phyloP scores from a whole-genome alignment of 2,888 invertebrate genomes.

The Metellina segmentata region DNA sequence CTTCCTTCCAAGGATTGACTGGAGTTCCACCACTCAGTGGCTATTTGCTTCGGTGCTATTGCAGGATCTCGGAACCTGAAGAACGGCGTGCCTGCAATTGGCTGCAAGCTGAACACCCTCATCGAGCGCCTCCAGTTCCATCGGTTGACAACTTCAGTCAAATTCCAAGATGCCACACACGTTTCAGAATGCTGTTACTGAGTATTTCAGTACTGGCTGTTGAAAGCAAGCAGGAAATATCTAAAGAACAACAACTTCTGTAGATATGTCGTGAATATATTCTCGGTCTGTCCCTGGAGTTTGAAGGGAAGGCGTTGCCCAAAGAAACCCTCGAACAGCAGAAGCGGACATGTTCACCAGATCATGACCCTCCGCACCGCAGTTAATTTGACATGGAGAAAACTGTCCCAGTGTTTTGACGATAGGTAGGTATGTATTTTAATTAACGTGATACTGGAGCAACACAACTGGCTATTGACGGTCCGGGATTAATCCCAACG shows the following conservation, averaged over 20 bases:
- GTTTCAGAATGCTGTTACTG: constrained; percentile 89
- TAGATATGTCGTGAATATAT: constrained; percentile 96
- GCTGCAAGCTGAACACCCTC: constrained; percentile 90
- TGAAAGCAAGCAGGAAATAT: constrained; percentile 93
- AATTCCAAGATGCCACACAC: constrained; percentile 95
- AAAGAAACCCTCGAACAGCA: constrained; percentile 93
- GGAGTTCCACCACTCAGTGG: constrained; percentile 87
- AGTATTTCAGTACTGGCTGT: constrained; percentile 94
- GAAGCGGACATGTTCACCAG: constrained; percentile 96
- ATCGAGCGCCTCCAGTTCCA: constrained; percentile 92
- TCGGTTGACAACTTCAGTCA: constrained; percentile 96
- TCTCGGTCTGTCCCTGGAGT: constrained; percentile 93
- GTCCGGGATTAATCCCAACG: too few species aligned
- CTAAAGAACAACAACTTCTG: constrained; percentile 95
- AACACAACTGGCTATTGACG: too few species aligned
- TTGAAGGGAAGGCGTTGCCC: constrained; percentile 90
- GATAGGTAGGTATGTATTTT: too few species aligned
- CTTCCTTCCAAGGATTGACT: constrained; percentile 86
- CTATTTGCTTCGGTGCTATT: constrained; percentile 93
- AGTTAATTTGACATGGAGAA: constrained; percentile 86
- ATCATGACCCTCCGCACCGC: constrained; percentile 97
- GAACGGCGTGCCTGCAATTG: constrained; percentile 89
- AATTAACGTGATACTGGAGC: too few species aligned
- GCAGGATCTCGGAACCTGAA: constrained; percentile 85
- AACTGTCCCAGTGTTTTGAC: too few species aligned